Evolutionary conservation across 2,113 vertebrate genomes (phyloP), one percentile per base, ranked within the genome.

Genomic region (Notechis scutatus): DNA sequence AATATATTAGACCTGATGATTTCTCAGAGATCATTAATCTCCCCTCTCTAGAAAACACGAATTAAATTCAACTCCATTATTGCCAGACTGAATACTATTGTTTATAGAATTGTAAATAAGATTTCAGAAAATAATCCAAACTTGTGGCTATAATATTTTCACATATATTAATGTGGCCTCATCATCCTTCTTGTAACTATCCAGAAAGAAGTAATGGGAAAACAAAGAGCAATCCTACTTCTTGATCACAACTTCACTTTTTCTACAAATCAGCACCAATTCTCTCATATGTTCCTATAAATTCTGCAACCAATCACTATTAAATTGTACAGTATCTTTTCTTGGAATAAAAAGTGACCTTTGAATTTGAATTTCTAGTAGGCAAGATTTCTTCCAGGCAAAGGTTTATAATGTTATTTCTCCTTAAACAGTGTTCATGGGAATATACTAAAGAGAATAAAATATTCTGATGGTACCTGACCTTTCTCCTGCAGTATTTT

Each of bases 31-130:
- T 81, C 93, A 61, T 85, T 86, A 93, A 87, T 87, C 94, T 88
- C 88, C 81, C 24, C 86, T 94, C 89, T 42, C 64, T 90, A 90
- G 85, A 95, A 95, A 0, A 26, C 54, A 61, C 54, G 90, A 91
- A 95, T 74, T n/a, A n/a, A 61, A 91, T 56, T 91, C 59, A 42
- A 69, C 59, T 92, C n/a, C 87, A 57, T 64, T 52, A 61, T 92
- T 92, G 87, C 29, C 50, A 81, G 94, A 95, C 50, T 89, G 94
- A 92, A 88, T 92, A 88, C 57, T 86, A 81, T 74, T 15, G 29
- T 50, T 90, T n/a, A 85, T 29, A 57, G 12, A 47, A 90, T 24
- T 59, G 57, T 34, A 57, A 59, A 14, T 21, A 90, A 50, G 3
- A 85, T 85, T 26, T 12, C 26, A 74, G 91, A 69, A 7, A 11